phyloP scores from a whole-genome alignment of 2,797 vertebrate genomes.

The Paramormyrops hopkinsi region DNA sequence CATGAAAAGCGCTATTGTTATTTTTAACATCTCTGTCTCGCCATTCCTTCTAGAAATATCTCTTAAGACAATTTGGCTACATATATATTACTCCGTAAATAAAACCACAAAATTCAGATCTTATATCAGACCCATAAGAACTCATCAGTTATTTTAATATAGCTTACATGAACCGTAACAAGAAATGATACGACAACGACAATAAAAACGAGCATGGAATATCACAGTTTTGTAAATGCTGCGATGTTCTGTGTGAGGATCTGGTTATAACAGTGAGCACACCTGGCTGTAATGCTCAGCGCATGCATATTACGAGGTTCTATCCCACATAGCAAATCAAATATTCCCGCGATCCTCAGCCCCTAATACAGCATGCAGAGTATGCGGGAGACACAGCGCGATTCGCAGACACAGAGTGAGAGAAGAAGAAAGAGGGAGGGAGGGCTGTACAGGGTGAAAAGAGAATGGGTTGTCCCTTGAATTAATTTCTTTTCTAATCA shows the following conservation, averaged over 20 bases:
- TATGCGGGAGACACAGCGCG: constrained; percentile 47
- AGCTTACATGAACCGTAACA: background rate
- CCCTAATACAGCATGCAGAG: constrained; percentile 58
- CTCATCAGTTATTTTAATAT: constrained; percentile 15
- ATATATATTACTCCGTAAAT: background rate
- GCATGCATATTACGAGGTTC: constrained; percentile 30
- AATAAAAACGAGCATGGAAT: background rate
- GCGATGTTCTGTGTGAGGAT: background rate
- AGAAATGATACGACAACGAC: constrained; percentile 11
- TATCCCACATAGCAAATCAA: constrained; percentile 51
- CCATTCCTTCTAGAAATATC: background rate
- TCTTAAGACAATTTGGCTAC: background rate
- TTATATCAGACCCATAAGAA: background rate
- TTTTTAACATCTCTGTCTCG: background rate
- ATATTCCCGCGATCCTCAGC: constrained; percentile 57
- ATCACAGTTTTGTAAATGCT: background rate
- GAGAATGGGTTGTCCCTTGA: constrained; percentile 58
- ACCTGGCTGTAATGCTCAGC: constrained; percentile 21
- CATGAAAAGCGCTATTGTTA: constrained; percentile 17
- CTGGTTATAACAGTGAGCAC: background rate
- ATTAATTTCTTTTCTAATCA: constrained; percentile 65
- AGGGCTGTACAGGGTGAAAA: constrained; percentile 27
- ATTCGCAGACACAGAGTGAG: constrained; percentile 54
- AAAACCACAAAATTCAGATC: background rate
- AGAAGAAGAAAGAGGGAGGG: constrained; percentile 42